Evolutionary conservation across 2,113 vertebrate species (phyloP).

Genomic region (Cyprinodon tularosa): DNA sequence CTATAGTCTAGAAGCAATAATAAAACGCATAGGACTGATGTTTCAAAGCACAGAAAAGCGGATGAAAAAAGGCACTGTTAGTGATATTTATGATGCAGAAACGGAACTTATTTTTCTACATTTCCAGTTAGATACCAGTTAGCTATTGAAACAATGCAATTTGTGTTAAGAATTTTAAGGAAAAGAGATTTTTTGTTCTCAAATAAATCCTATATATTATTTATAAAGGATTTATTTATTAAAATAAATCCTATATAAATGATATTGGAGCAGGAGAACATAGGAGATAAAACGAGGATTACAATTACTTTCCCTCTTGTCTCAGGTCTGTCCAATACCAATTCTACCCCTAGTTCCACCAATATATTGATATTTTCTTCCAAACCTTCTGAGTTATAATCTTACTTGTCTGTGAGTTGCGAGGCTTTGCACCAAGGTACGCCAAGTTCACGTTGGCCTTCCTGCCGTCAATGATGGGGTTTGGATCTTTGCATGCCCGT

Average conservation of each 20-base stretch:
- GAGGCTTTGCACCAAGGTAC: constrained; percentile 93
- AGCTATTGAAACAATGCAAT: not conserved
- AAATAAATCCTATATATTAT: too few relatives aligned
- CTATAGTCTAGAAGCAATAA: not conserved
- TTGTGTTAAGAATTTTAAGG: not conserved
- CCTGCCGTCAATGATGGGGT: constrained; percentile 95
- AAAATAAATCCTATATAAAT: too few relatives aligned
- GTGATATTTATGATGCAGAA: not conserved
- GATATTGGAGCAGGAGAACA: too few relatives aligned
- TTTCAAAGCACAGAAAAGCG: not conserved
- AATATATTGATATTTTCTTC: too few relatives aligned
- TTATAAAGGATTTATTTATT: too few relatives aligned
- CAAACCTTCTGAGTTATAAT: not conserved
- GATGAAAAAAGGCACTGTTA: not conserved
- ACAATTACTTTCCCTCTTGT: too few relatives aligned
- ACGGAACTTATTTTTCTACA: not conserved
- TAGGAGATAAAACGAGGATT: too few relatives aligned
- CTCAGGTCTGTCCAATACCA: too few relatives aligned
- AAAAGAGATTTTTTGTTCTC: not conserved
- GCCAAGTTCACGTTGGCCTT: constrained; percentile 97
- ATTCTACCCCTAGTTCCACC: too few relatives aligned
- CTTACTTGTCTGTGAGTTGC: constrained; percentile 91
- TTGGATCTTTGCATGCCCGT: constrained; percentile 92
- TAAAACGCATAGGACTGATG: not conserved
- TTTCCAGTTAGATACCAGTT: not conserved